Evolutionary conservation across 2,797 vertebrate species (phyloP), one percentile per base, ranked within the genome.

Genomic region (Myripristis murdjan): DNA sequence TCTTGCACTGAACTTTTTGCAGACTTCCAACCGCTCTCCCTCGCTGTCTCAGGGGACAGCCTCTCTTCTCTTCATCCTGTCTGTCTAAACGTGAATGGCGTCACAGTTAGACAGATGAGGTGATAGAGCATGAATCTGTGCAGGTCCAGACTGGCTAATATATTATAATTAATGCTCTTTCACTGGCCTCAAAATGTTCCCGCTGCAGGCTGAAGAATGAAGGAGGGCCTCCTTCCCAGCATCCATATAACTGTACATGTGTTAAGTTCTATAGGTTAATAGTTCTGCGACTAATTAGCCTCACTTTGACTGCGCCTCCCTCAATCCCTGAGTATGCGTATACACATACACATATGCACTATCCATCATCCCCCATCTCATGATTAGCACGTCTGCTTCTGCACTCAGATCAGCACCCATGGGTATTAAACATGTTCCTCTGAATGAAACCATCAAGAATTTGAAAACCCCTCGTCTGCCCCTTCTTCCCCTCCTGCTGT

Each of bases 401-500:
- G 76, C 52, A 60, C 79, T 87, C 31, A 84, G 47, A 75, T 35
- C 64, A 52, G 44, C 24, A 41, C 33, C 65, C 71, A 5, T 22
- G 51, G 73, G 75, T 72, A 60, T 81, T 70, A 48, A 73, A 64
- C n/a, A 0, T 82, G 68, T 79, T 87, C 60, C 70, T 64, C 70
- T 41, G 56, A 81, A 84, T 87, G 77, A 87, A 85, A 75, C 91
- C 86, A 89, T 79, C 56, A 69, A 73, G 62, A 75, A 82, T 84
- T 75, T n/a, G 57, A 81, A 80, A 79, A 60, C 52, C 59, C 76
- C 63, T 59, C 4, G 49, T 76, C 63, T 84, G 82, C 83, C 69
- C 80, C 73, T 39, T 12, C 67, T 46, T 73, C 58, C 49, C 47
- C 44, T 37, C 70, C 33, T 39, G 16, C 2, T 75, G 72, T 65